Evolutionary conservation across 2,797 vertebrate genomes (phyloP), one percentile per base, ranked within the genome.

Genomic region (Hozukius guyotensis): DNA sequence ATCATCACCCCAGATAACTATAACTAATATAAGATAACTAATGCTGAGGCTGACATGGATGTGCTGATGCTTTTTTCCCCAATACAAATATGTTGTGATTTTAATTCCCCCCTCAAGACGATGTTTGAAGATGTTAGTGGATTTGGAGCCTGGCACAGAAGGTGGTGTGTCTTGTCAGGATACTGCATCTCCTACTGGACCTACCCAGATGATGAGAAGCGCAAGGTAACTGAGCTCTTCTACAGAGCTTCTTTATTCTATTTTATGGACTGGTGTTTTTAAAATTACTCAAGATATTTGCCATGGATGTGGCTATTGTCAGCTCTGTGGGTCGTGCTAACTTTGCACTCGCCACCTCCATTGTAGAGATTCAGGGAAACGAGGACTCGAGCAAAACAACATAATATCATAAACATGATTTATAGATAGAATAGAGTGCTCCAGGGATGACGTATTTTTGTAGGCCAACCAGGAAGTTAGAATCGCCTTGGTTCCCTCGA

Each of bases 41-140:
- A 22, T 8, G 16, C 49, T 8, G 22, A 53, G 10, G 9, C 31
- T 24, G 11, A 0, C 29, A n/a, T 0, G 34, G n/a, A 10, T 72
- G 72, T 61, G 8, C 27, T 72, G 20, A 32, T 29, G 18, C 52
- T 24, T 16, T 24, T 22, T 11, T 8, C 4, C 12, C 4, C 29
- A 4, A 53, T 18, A 24, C 8, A 53, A 2, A 38, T 29, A 2
- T 14, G 5, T 25, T 72, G 8, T 22, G 0, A 9, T 12, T 71
- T 3, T 31, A 11, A 68, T 62, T 10, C 1, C 0, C 1, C 3
- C 55, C 63, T 76, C 4, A 65, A 99, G 98, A 99, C 98, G 0
- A 99, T 99, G 97, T 99, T 99, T 93, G 98, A 99, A 92, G 98
- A 99, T 46, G 97, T 99, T 0, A 99, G 98, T 90, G 98, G 98